Evolutionary conservation across 2,797 vertebrate genomes (phyloP).

Genomic region (Melanogrammus aeglefinus): DNA sequence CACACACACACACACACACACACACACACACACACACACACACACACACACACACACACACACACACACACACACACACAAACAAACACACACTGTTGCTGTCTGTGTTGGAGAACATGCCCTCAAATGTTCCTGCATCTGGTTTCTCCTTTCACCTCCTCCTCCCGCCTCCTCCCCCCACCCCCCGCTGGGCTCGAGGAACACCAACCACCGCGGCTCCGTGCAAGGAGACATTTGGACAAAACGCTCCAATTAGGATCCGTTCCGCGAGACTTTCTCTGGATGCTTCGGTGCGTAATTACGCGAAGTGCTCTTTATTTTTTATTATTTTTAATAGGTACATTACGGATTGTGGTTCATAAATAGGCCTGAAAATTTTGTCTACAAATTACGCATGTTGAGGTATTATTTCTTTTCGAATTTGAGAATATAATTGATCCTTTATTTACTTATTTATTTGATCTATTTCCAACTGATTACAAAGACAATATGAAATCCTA

Average conservation of each 20-base stretch:
- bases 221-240: background rate
- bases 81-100: conserved; percentile 38
- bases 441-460: background rate
- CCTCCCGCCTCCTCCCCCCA: conserved; percentile 49
- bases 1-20: conserved; percentile 10
- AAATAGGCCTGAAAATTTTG: background rate
- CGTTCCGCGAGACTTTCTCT: conserved; percentile 21
- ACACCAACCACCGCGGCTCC: conserved; percentile 42
- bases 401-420: background rate
- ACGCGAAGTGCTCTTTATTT: conserved; percentile 38
- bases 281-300: conserved; percentile 53
- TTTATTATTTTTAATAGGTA: background rate
- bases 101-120: conserved; percentile 59
- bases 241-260: background rate
- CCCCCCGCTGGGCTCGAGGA: conserved; percentile 51
- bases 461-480: background rate
- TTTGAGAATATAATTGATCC: background rate
- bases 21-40: background rate
- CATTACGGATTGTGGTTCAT: background rate
- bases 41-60: background rate
- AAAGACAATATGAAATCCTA: background rate
- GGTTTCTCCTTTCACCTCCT: conserved; percentile 41
- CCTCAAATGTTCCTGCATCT: conserved; percentile 70
- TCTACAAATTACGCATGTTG: background rate
- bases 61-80: background rate